These are phyloP conservation scores for Odontomyia ornata DNA, from an alignment of 2,888 invertebrate species.

Conservation along the genomic window DNA sequence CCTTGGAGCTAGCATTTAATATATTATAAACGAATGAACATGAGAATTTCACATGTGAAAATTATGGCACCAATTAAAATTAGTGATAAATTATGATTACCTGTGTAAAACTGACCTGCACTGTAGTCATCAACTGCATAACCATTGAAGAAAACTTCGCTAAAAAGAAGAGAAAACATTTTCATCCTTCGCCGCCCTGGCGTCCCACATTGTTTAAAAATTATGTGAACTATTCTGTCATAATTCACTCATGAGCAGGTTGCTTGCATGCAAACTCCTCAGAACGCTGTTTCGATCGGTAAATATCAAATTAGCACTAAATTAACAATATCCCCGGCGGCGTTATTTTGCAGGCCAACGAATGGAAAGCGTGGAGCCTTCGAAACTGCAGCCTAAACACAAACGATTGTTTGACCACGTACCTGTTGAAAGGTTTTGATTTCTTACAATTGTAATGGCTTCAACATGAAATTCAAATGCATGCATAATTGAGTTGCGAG, in stretches of 20 bases:
- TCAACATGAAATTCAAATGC: neutral
- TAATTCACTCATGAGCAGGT: conserved; percentile 40
- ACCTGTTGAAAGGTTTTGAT: conserved; percentile 26
- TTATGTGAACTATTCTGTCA: conserved; percentile 20
- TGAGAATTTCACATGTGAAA: conserved; percentile 28
- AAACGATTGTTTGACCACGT: neutral
- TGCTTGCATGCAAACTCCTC: conserved; percentile 29
- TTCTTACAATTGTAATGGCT: conserved; percentile 13
- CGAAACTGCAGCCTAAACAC: conserved; percentile 3
- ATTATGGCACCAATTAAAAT: conserved; percentile 45
- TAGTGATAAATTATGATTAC: conserved; percentile 37
- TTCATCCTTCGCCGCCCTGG: neutral
- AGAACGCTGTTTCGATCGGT: conserved; percentile 8
- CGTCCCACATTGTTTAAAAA: neutral
- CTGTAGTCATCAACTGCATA: conserved; percentile 6
- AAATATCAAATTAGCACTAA: conserved; percentile 46
- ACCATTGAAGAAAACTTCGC: neutral
- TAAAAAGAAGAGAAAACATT: neutral
- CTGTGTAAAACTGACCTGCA: conserved; percentile 28
- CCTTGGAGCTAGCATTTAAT: conserved; percentile 19
- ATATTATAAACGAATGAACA: neutral
- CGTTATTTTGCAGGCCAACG: conserved; percentile 29
- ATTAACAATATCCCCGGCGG: conserved; percentile 40
- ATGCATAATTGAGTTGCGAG: neutral
- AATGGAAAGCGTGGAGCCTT: conserved; percentile 15